Conservation (phyloP, 2,888 invertebrate species). For the Apoda limacodes region DNA sequence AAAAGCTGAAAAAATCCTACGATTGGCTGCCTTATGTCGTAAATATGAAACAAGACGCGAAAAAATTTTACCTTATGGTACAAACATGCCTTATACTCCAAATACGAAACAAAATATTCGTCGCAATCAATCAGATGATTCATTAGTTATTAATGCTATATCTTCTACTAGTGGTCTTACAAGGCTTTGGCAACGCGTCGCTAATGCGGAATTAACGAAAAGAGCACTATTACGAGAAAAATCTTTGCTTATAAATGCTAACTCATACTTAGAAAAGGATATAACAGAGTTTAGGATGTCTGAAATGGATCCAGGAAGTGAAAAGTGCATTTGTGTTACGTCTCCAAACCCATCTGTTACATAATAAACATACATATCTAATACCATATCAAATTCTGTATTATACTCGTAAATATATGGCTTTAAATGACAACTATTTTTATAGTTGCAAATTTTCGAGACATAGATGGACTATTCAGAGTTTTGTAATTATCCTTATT, state of each 20-base stretch:
- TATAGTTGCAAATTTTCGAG: too few relatives aligned
- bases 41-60: slow-evolving; percentile 69
- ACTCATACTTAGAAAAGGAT: too few relatives aligned
- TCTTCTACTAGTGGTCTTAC: slow-evolving; percentile 42
- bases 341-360: too few relatives aligned
- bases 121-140: slow-evolving; percentile 36
- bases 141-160: slow-evolving; percentile 40
- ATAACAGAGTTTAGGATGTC: slow-evolving; percentile 28
- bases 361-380: too few relatives aligned
- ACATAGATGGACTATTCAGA: too few relatives aligned
- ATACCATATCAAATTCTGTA: too few relatives aligned
- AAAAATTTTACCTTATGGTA: slow-evolving; percentile 53
- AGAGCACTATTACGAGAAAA: slow-evolving; percentile 49
- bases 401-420: too few relatives aligned
- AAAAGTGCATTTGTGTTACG: slow-evolving; percentile 32
- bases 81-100: slow-evolving; percentile 31
- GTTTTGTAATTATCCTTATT: too few relatives aligned
- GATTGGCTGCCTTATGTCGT: slow-evolving; percentile 61
- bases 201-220: slow-evolving; percentile 48
- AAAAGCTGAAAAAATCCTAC: slow-evolving; percentile 63
- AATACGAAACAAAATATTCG: slow-evolving; percentile 29
- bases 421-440: too few relatives aligned
- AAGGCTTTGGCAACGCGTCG: slow-evolving; percentile 51
- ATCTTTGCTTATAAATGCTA: too few relatives aligned
- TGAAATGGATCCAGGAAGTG: slow-evolving; percentile 24